These are phyloP conservation scores for Ichneumon xanthorius DNA, from an alignment of 2,888 invertebrate species.

Conservation along the genomic window DNA sequence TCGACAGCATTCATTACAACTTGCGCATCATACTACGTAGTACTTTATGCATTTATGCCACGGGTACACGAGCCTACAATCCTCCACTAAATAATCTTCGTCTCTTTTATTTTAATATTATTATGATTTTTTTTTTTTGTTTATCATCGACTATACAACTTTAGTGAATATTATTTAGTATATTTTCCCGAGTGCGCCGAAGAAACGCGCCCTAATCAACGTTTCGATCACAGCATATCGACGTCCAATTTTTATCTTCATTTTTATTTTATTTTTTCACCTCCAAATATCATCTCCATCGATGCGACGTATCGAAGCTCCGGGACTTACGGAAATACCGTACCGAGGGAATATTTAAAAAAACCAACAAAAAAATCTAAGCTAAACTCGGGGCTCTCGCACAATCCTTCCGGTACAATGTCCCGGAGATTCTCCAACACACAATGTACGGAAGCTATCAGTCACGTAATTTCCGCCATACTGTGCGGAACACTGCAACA, in stretches of 20 bases:
- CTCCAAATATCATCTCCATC: neutral
- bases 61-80: constrained; percentile 58
- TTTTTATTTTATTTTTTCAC: constrained; percentile 12
- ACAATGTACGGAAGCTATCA: neutral
- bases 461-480: neutral
- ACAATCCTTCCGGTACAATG: neutral
- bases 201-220: constrained; percentile 46
- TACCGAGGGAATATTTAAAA: neutral
- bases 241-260: constrained; percentile 39
- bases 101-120: neutral
- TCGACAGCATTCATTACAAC: constrained; percentile 35
- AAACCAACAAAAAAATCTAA: neutral
- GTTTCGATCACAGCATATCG: constrained; percentile 59
- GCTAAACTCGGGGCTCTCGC: neutral
- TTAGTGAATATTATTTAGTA: constrained; percentile 44
- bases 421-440: neutral
- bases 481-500: neutral
- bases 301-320: neutral
- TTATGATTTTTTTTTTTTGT: neutral
- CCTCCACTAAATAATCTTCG: constrained; percentile 37
- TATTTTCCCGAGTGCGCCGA: constrained; percentile 29
- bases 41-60: constrained; percentile 53
- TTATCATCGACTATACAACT: constrained; percentile 63
- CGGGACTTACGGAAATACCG: constrained; percentile 3
- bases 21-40: constrained; percentile 43